Percentiles rank a stretch among this genome's conserved stretches.
Evolutionary conservation across 2,797 vertebrate genomes (phyloP).

Genomic region (Manis pentadactyla): DNA sequence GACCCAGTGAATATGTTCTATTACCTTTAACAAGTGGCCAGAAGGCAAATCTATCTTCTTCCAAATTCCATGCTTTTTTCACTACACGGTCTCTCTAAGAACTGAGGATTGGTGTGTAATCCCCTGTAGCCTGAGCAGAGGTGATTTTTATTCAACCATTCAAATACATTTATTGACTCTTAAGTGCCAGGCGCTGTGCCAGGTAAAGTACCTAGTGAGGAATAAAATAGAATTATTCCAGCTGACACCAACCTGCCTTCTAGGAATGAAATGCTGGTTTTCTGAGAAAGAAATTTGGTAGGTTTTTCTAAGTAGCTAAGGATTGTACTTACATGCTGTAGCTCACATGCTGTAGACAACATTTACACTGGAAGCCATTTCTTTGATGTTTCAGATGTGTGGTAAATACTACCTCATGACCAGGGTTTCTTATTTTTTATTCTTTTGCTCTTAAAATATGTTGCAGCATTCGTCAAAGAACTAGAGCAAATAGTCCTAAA

Average conservation of each 20-base stretch:
- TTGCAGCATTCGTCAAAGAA: neutral
- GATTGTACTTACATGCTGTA: neutral
- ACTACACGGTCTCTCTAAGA: neutral
- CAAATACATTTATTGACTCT: neutral
- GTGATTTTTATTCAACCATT: conserved; percentile 47
- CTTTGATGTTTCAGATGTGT: conserved; percentile 9
- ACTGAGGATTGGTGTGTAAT: neutral
- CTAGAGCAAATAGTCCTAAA: no score
- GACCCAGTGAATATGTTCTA: neutral
- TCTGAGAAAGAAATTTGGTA: conserved; percentile 23
- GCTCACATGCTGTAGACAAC: neutral
- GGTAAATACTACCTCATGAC: neutral
- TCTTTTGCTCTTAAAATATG: neutral
- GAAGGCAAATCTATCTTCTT: conserved; percentile 44
- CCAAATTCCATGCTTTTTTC: neutral
- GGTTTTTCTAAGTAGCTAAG: neutral
- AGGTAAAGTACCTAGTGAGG: neutral
- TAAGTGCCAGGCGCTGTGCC: neutral
- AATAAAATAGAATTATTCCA: neutral
- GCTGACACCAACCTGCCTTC: conserved; percentile 5
- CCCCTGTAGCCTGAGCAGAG: neutral
- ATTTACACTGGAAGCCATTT: neutral
- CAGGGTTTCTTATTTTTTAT: neutral
- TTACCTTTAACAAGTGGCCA: neutral
- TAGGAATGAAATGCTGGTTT: conserved; percentile 16